These are phyloP conservation scores for Greenwoodochromis staneri DNA, from an alignment of 2,113 vertebrate species.

Conservation along the genomic window DNA sequence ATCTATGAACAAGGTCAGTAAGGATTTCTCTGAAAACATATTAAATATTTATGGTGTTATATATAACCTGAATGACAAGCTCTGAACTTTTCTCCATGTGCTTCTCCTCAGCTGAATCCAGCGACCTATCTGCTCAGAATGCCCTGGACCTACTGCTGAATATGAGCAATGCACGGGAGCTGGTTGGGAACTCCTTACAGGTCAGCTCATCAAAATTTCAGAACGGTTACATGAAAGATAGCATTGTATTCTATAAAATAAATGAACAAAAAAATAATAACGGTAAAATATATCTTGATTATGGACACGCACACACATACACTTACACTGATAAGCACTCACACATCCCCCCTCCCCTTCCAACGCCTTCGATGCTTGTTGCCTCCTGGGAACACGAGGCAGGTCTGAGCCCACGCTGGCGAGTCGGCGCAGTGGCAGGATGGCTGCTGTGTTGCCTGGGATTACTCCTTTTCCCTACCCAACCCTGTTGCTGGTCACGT, in stretches of 20 bases:
- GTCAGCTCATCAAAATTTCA: conserved; percentile 48
- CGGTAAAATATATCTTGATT: background rate
- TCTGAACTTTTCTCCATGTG: background rate
- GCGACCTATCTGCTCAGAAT: conserved; percentile 84
- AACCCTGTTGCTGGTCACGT: no score
- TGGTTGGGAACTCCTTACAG: conserved; percentile 80
- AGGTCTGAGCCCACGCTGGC: no score
- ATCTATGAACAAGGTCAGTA: conserved; percentile 86
- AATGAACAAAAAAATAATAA: background rate
- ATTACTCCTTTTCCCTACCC: no score
- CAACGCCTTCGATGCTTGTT: no score
- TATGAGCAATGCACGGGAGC: conserved; percentile 86
- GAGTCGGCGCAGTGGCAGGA: no score
- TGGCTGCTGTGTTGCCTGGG: no score
- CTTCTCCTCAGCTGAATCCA: conserved; percentile 71
- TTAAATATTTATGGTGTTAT: background rate
- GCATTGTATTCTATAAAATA: background rate
- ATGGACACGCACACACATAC: no score
- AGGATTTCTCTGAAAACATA: background rate
- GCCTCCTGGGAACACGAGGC: no score
- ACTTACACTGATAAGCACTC: no score
- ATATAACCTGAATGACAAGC: background rate
- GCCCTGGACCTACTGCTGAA: conserved; percentile 91
- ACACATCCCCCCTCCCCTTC: no score
- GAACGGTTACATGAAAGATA: background rate